phyloP scores from a whole-genome alignment of 2,888 invertebrate species.

The Brachypalpus laphriformis region DNA sequence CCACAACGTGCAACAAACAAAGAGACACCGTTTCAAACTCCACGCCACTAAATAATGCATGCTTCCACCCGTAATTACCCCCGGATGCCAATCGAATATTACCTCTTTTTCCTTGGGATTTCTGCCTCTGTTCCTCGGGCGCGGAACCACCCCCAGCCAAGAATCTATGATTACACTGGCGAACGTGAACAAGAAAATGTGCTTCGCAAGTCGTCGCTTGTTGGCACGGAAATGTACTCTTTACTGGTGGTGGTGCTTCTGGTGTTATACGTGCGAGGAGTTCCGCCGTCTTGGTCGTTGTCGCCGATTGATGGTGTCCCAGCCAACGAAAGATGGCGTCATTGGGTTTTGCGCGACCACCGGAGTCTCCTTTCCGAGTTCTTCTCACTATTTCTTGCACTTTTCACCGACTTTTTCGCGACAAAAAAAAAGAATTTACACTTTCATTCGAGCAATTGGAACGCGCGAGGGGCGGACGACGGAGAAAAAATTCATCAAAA shows the following conservation, averaged over 20 bases:
- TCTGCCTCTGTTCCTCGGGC: not conserved
- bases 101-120: conserved; percentile 37
- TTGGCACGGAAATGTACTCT: conserved; percentile 52
- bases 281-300: conserved; percentile 67
- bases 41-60: conserved; percentile 12
- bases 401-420: no score
- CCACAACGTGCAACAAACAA: conserved; percentile 59
- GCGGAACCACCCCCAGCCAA: conserved; percentile 52
- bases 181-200: conserved; percentile 46
- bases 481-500: not conserved
- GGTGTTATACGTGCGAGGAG: conserved; percentile 64
- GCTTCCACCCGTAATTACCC: not conserved
- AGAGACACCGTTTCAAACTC: conserved; percentile 16
- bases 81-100: conserved; percentile 12
- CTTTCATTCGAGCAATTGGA: conserved; percentile 31
- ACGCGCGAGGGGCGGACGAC: not conserved
- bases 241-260: conserved; percentile 60
- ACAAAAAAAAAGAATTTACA: no score
- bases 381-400: not conserved
- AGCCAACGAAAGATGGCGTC: conserved; percentile 74
- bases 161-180: conserved; percentile 39
- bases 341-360: conserved; percentile 73
- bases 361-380: conserved; percentile 45
- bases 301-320: conserved; percentile 69
- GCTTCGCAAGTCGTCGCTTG: conserved; percentile 31